Percentiles rank a stretch among this genome's conserved stretches.
phyloP scores from a whole-genome alignment of 92 coral and sea anemone species.

The Porites rus region DNA sequence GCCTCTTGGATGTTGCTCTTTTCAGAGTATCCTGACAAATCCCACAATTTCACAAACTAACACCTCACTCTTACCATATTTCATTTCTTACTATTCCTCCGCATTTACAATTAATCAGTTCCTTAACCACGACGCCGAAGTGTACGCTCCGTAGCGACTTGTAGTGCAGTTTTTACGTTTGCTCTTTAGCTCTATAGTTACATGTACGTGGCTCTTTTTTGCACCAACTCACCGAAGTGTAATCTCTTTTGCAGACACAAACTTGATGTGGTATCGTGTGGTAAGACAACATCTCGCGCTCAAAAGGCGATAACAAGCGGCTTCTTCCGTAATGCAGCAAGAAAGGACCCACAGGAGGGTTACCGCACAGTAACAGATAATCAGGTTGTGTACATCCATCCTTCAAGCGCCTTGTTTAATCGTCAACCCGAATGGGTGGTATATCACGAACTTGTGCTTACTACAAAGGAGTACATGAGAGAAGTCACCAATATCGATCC shows the following conservation, averaged over 20 bases:
- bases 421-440: slow-evolving; percentile 99
- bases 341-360: slow-evolving; percentile 99
- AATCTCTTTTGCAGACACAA: slow-evolving; percentile 79
- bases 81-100: too few species aligned
- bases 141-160: too few species aligned
- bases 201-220: neutral
- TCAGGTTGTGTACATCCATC: slow-evolving; percentile 97
- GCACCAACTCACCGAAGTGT: neutral
- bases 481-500: slow-evolving; percentile 97
- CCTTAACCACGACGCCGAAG: too few species aligned
- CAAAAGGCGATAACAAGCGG: slow-evolving; percentile 99
- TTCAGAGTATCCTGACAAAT: too few species aligned
- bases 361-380: slow-evolving; percentile 98
- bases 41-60: too few species aligned
- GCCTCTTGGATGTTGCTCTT: too few species aligned
- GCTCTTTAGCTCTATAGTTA: neutral
- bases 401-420: slow-evolving; percentile 97
- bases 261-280: slow-evolving; percentile 98
- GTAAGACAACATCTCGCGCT: slow-evolving; percentile 91
- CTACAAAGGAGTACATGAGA: slow-evolving; percentile 99
- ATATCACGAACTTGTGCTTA: slow-evolving; percentile 94
- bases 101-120: too few species aligned
- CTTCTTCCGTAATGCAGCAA: slow-evolving; percentile 97
- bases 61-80: too few species aligned
- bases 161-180: neutral